Evolutionary conservation across 30 jellyfish, hydroid and myxozoan genomes (phyloP), one percentile per base, ranked within the genome.

Genomic region (Mastigias papua): DNA sequence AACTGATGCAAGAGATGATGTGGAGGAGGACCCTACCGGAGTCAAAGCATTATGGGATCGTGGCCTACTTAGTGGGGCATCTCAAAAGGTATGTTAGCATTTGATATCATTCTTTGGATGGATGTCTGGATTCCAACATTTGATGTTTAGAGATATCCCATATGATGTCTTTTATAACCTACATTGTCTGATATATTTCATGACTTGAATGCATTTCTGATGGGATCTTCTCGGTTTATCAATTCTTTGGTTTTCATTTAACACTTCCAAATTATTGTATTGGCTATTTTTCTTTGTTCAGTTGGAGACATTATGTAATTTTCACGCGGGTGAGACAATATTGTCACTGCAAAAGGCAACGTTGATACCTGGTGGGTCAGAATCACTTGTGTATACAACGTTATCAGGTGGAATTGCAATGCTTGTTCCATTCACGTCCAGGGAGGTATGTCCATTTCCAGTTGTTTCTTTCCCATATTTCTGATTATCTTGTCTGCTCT

Each of bases 21-120:
- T 96, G 31, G 99, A 96, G 65, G 99, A 96, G 80, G 99, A 96
- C 69, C 99, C 99, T 21, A 96, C 99, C 11, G 99, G 99, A 5
- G 97, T 96, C 32, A 91, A 91, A 80, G 98, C 99, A 33, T 81
- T 96, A 48, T 96, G 99, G 99, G 99, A 96, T 84, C 84, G 98
- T 31, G 99, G 99, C 27, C 81, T 90, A 5, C 91, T 96, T 17
- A 96, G 93, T 73, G 99, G 99, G 2, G 99, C 99, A 46, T 92
- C 99, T 25, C 99, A 96, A 83, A 96, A 96, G 94, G 99, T 94
- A 23, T 27, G 75, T 42, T 4, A 4, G 42, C 48, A 34, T 77
- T 1, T 51, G 5, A 51, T 37, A n/a, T n/a, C n/a, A n/a, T n/a
- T n/a, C n/a, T n/a, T 6, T 46, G 60, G 16, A 46, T 6, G 8